Evolutionary conservation across 1,140 invertebrate species (phyloP).

Genomic region (Hestina assimilis): DNA sequence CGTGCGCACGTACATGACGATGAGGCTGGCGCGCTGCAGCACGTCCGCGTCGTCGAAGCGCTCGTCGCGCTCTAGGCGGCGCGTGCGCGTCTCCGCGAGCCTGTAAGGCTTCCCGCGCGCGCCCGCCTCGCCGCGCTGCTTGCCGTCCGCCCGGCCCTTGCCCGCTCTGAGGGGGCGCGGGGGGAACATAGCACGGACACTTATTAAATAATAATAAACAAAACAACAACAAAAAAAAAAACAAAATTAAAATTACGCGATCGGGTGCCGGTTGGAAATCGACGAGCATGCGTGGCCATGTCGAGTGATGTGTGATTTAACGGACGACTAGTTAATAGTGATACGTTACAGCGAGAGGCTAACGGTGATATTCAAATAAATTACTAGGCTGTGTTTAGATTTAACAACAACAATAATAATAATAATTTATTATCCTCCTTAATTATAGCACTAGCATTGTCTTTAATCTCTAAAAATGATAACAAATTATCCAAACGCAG

Average conservation of each 20-base stretch:
- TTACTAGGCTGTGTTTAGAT: neutral
- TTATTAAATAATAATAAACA: too few species aligned
- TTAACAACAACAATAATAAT: too few species aligned
- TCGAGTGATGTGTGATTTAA: too few species aligned
- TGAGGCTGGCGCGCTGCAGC: constrained; percentile 89
- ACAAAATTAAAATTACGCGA: constrained; percentile 41
- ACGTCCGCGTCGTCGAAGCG: constrained; percentile 87
- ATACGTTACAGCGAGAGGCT: too few species aligned
- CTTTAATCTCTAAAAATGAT: too few species aligned
- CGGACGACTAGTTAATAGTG: too few species aligned
- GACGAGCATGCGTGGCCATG: too few species aligned
- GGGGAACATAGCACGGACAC: constrained; percentile 37
- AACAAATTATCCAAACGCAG: constrained; percentile 37
- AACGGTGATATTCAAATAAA: too few species aligned
- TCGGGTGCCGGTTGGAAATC: too few species aligned
- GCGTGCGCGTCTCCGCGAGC: constrained; percentile 62
- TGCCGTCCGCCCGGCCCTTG: constrained; percentile 28
- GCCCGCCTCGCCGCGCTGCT: constrained; percentile 31
- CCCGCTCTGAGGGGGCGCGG: constrained; percentile 2
- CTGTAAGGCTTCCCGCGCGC: constrained; percentile 45
- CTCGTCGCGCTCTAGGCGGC: constrained; percentile 76
- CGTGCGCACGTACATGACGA: constrained; percentile 86
- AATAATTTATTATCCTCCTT: too few species aligned
- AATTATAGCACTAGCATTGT: too few species aligned
- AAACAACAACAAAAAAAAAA: too few species aligned